These are phyloP conservation scores for Gobio gobio DNA, from an alignment of 2,113 vertebrate genomes.

Conservation along the genomic window DNA sequence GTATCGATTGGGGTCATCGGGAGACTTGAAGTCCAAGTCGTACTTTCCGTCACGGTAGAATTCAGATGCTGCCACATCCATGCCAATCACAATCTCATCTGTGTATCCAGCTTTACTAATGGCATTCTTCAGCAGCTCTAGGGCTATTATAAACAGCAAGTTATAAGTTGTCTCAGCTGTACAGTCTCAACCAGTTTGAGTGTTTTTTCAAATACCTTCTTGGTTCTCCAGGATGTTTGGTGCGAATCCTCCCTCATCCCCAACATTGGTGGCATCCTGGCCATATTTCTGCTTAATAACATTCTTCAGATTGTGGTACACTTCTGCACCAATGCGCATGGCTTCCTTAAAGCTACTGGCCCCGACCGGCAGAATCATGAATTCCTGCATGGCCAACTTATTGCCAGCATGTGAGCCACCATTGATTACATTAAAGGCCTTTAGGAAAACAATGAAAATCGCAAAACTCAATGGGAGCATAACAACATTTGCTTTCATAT, in stretches of 20 bases:
- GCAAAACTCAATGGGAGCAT: not conserved
- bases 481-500: not conserved
- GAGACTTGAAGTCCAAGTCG: constrained; percentile 98
- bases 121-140: constrained; percentile 89
- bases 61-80: constrained; percentile 97
- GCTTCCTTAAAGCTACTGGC: constrained; percentile 90
- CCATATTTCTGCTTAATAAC: constrained; percentile 98
- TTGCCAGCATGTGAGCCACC: constrained; percentile 98
- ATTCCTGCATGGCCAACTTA: constrained; percentile 98
- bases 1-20: constrained; percentile 87
- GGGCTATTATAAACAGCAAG: constrained; percentile 70
- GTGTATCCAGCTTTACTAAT: constrained; percentile 91
- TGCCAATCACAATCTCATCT: constrained; percentile 91
- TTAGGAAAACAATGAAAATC: constrained; percentile 13
- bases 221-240: constrained; percentile 98
- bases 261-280: constrained; percentile 95
- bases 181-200: not conserved
- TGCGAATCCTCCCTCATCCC: constrained; percentile 95
- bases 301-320: constrained; percentile 96
- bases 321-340: constrained; percentile 94
- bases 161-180: not conserved
- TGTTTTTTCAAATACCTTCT: constrained; percentile 80
- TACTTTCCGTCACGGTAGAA: constrained; percentile 91
- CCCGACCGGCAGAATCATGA: constrained; percentile 95
- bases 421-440: constrained; percentile 99